Evolutionary conservation across 2,797 vertebrate species (phyloP).

Genomic region (Mus spretus): DNA sequence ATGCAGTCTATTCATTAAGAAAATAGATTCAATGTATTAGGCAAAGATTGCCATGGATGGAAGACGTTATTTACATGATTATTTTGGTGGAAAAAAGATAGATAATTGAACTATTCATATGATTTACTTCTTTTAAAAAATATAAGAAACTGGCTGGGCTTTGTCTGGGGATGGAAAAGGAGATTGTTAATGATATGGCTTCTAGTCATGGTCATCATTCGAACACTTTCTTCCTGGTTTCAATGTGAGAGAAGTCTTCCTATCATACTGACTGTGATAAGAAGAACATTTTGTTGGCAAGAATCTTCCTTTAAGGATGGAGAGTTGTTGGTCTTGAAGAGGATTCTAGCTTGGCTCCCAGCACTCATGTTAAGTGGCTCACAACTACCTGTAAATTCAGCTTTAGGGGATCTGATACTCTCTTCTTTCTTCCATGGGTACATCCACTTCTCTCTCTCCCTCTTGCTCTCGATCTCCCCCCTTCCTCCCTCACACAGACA

Average conservation of each 20-base stretch:
- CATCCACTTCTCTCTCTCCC: neutral
- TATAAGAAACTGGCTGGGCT: neutral
- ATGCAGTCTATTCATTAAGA: neutral
- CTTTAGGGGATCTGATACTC: neutral
- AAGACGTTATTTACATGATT: slow-evolving; percentile 41
- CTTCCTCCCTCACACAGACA: neutral
- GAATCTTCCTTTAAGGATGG: neutral
- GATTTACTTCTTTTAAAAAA: neutral
- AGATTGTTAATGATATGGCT: slow-evolving; percentile 1
- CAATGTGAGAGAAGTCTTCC: neutral
- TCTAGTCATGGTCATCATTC: neutral
- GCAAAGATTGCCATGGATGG: neutral
- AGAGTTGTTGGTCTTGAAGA: neutral
- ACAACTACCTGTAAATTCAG: neutral
- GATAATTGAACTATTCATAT: neutral
- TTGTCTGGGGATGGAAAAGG: neutral
- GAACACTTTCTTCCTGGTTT: neutral
- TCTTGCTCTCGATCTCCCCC: neutral
- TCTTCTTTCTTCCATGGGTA: neutral
- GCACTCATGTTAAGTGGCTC: neutral
- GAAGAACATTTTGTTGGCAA: neutral
- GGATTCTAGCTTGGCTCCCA: neutral
- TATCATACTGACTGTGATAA: neutral
- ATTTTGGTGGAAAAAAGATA: slow-evolving; percentile 11
- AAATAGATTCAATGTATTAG: neutral